Percentiles rank a stretch among this genome's conserved stretches.
Conservation (phyloP, 2,113 vertebrate species). For the Propithecus coquereli region DNA sequence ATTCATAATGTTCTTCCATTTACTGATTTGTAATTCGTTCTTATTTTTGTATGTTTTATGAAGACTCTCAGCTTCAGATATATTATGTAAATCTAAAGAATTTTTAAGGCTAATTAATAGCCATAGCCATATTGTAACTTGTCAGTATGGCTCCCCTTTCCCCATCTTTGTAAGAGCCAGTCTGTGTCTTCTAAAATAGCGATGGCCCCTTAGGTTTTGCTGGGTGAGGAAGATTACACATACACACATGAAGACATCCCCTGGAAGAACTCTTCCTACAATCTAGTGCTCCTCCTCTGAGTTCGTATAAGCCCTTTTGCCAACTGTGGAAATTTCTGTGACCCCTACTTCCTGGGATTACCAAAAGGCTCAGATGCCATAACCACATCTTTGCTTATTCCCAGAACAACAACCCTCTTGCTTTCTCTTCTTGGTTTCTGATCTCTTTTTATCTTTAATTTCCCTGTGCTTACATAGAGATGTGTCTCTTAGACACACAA, state of each 20-base stretch:
- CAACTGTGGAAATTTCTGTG: neutral
- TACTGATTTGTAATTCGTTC: neutral
- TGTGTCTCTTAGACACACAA: neutral
- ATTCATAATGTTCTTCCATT: constrained; percentile 22
- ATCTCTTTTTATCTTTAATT: neutral
- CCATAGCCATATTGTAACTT: neutral
- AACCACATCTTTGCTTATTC: neutral
- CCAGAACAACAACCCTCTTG: neutral
- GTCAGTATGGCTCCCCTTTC: neutral
- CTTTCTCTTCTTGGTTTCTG: neutral
- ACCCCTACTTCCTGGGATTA: neutral
- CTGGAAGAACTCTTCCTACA: neutral
- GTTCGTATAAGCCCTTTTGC: neutral
- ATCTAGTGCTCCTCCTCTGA: neutral
- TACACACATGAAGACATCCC: neutral
- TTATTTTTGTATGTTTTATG: neutral
- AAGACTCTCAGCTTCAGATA: constrained; percentile 27
- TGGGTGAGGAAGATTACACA: rapidly evolving
- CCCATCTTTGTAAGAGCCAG: neutral
- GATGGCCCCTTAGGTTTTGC: neutral
- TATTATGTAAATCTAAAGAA: neutral
- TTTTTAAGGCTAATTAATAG: constrained; percentile 16
- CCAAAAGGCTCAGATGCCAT: neutral
- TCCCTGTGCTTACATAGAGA: neutral
- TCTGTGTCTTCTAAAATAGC: neutral